Percentiles rank a stretch among this genome's conserved stretches.
Conservation (phyloP, 2,888 invertebrate species). For the Dicyrtoma fusca region DNA sequence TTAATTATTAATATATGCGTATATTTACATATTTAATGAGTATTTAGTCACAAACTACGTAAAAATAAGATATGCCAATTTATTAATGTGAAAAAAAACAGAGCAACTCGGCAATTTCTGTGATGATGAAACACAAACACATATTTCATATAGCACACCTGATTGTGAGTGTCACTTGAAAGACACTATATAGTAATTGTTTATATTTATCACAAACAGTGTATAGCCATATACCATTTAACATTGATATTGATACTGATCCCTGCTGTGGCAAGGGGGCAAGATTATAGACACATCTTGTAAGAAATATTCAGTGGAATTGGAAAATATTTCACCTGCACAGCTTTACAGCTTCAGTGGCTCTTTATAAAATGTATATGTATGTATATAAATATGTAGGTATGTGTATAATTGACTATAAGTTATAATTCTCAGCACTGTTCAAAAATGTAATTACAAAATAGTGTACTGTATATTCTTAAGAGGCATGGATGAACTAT, state of each 20-base stretch:
- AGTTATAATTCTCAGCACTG: no score
- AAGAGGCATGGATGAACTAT: constrained; percentile 1
- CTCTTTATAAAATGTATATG: background rate
- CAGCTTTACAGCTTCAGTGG: background rate
- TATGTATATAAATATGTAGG: background rate
- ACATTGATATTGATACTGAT: no score
- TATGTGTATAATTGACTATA: no score
- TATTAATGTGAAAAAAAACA: constrained; percentile 24
- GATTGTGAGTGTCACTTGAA: background rate
- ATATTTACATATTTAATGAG: background rate
- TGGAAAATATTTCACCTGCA: background rate
- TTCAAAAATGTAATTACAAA: background rate
- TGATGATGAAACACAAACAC: constrained; percentile 44
- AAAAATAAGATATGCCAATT: constrained; percentile 10
- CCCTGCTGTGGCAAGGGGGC: no score
- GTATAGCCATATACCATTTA: background rate
- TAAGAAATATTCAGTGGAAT: no score
- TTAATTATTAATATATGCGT: background rate
- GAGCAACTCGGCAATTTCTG: constrained; percentile 55
- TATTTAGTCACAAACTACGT: background rate
- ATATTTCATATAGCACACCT: constrained; percentile 19
- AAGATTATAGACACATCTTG: no score
- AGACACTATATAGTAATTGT: background rate
- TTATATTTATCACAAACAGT: constrained; percentile 1
- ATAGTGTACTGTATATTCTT: background rate